Conservation (phyloP, 2,888 invertebrate species). For the Ryuthela nishihirai region DNA sequence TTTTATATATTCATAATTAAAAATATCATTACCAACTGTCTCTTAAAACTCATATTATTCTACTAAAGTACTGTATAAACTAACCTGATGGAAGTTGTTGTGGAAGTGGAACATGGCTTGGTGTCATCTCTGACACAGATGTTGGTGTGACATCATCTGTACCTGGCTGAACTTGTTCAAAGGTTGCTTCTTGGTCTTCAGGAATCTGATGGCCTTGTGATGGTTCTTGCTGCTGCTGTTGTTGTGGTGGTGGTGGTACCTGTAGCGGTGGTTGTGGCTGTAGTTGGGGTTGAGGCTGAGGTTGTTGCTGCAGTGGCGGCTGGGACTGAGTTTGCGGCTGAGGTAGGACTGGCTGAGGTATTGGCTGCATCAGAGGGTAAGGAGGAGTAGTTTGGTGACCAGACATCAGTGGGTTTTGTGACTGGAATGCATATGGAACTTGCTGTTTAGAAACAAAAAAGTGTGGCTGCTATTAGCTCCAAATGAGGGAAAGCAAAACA, state of each 20-base stretch:
- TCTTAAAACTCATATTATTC: too few relatives aligned
- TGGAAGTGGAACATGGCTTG: constrained; percentile 16
- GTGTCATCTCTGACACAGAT: constrained; percentile 53
- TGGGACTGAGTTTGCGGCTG: constrained; percentile 49
- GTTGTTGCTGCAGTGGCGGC: constrained; percentile 66
- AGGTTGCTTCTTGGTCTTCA: too few relatives aligned
- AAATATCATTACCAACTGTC: too few relatives aligned
- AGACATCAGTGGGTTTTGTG: constrained; percentile 10
- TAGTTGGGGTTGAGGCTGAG: constrained; percentile 48
- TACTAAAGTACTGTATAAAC: too few relatives aligned
- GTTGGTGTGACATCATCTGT: too few relatives aligned
- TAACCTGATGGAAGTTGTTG: constrained; percentile 12
- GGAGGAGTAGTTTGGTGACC: neutral
- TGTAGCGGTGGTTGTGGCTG: constrained; percentile 42
- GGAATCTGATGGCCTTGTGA: too few relatives aligned
- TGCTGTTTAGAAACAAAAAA: constrained; percentile 33
- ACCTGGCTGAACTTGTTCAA: too few relatives aligned
- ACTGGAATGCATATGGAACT: constrained; percentile 37
- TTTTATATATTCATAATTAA: too few relatives aligned
- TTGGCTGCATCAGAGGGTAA: neutral
- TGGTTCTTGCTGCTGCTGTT: constrained; percentile 27
- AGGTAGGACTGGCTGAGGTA: neutral
- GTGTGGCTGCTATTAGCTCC: too few relatives aligned
- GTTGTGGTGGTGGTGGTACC: constrained; percentile 45
- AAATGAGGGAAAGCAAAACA: too few relatives aligned